These are phyloP conservation scores for Berghia stephanieae DNA, from an alignment of 1,140 invertebrate genomes.

Conservation along the genomic window DNA sequence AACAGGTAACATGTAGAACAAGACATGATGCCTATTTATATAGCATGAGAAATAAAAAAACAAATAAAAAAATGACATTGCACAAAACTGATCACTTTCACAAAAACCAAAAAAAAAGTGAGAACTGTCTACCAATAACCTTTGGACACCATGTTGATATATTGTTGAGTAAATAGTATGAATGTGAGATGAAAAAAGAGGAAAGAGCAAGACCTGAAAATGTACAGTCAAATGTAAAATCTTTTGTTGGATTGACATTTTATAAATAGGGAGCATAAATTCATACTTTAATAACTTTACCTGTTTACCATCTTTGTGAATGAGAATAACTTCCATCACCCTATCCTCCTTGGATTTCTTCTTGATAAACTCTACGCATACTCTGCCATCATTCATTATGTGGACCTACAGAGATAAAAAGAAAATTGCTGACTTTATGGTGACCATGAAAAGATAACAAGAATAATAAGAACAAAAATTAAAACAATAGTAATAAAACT, in stretches of 20 bases:
- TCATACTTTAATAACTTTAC: slow-evolving; percentile 31
- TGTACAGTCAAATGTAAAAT: neutral
- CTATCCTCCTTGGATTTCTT: slow-evolving; percentile 73
- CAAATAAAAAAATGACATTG: too few species aligned
- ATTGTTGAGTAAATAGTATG: too few species aligned
- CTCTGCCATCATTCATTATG: slow-evolving; percentile 81
- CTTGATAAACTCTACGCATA: slow-evolving; percentile 87
- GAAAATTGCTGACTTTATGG: neutral
- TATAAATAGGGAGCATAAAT: neutral
- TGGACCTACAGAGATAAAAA: slow-evolving; percentile 65
- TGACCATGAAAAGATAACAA: too few species aligned
- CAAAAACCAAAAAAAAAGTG: too few species aligned
- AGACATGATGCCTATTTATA: too few species aligned
- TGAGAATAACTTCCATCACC: slow-evolving; percentile 83
- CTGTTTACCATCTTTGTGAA: slow-evolving; percentile 81
- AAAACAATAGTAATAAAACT: too few species aligned
- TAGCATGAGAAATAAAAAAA: too few species aligned
- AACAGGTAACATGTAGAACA: too few species aligned
- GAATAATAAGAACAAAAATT: too few species aligned
- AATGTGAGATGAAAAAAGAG: neutral
- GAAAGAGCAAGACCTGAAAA: neutral
- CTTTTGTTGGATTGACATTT: neutral
- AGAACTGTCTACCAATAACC: too few species aligned
- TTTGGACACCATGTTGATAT: too few species aligned
- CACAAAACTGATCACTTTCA: too few species aligned